phyloP scores from a whole-genome alignment of 2,888 invertebrate species.

The Brachypalpus laphriformis region DNA sequence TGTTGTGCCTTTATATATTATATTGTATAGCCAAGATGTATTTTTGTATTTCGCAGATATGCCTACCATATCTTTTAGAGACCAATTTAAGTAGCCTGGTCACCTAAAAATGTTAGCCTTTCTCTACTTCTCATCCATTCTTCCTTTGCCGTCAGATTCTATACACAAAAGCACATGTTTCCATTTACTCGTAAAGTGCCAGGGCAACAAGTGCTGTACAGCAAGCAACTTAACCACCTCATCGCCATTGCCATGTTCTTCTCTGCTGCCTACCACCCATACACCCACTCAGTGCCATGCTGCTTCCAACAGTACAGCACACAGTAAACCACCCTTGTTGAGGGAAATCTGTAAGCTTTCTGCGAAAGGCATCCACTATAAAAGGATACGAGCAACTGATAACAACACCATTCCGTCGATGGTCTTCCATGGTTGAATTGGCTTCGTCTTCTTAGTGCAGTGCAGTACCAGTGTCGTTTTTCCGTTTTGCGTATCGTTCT shows the following conservation, averaged over 20 bases:
- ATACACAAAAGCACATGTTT: slow-evolving; percentile 70
- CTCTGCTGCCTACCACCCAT: not conserved
- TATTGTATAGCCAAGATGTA: no score
- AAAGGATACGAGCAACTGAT: slow-evolving; percentile 81
- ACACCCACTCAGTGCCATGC: slow-evolving; percentile 20
- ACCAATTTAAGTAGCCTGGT: not conserved
- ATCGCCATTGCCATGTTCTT: slow-evolving; percentile 38
- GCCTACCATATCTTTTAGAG: no score
- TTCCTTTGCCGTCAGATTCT: slow-evolving; percentile 38
- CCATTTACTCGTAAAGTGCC: not conserved
- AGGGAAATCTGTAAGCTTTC: slow-evolving; percentile 65
- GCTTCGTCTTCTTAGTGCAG: slow-evolving; percentile 49
- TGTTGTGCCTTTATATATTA: no score
- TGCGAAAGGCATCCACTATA: slow-evolving; percentile 77
- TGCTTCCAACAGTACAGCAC: not conserved
- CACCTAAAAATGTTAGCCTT: not conserved
- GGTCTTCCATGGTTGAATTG: slow-evolving; percentile 74
- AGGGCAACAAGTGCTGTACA: slow-evolving; percentile 64
- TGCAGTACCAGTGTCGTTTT: slow-evolving; percentile 34
- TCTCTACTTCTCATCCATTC: not conserved
- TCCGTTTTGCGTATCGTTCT: slow-evolving; percentile 21
- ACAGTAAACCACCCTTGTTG: slow-evolving; percentile 39
- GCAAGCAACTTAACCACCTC: slow-evolving; percentile 45
- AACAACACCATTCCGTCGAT: slow-evolving; percentile 80
- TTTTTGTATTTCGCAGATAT: no score